phyloP scores from a whole-genome alignment of 2,888 invertebrate genomes.

The Balanococcus diminutus region DNA sequence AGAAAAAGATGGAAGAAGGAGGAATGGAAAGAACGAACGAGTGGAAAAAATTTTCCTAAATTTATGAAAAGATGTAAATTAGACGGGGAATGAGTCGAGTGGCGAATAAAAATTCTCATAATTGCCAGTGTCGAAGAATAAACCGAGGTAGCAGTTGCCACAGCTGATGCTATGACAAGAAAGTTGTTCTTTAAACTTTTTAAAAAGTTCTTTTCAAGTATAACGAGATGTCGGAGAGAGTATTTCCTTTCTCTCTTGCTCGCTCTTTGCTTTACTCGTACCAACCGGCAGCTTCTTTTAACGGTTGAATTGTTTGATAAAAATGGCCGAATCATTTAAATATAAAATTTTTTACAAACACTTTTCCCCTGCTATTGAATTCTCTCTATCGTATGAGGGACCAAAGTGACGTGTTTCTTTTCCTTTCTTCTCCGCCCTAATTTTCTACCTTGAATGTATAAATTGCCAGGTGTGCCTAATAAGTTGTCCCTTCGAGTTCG shows the following conservation, averaged over 20 bases:
- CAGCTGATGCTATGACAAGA: background rate
- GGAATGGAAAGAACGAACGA: background rate
- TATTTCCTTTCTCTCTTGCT: background rate
- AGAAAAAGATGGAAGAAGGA: background rate
- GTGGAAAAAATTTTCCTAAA: background rate
- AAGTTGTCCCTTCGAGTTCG: no score
- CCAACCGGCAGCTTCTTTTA: background rate
- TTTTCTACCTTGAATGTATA: no score
- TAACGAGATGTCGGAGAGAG: background rate
- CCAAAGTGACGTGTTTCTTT: no score
- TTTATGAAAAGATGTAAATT: conserved; percentile 11
- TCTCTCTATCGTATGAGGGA: no score
- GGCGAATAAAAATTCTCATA: conserved; percentile 11
- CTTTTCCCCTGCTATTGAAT: background rate
- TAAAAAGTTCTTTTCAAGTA: conserved; percentile 5
- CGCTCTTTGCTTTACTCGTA: background rate
- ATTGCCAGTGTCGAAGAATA: background rate
- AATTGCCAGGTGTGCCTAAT: no score
- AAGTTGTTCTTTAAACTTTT: conserved; percentile 5
- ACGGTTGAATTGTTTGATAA: conserved; percentile 11
- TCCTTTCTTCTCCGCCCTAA: no score
- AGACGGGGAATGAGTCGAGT: background rate
- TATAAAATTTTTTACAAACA: background rate
- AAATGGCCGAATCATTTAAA: conserved; percentile 5
- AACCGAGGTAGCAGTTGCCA: conserved; percentile 1